Percentiles rank a stretch among this genome's conserved stretches.
Conservation (phyloP, 2,888 invertebrate species). For the Pristionchus japonicus region DNA sequence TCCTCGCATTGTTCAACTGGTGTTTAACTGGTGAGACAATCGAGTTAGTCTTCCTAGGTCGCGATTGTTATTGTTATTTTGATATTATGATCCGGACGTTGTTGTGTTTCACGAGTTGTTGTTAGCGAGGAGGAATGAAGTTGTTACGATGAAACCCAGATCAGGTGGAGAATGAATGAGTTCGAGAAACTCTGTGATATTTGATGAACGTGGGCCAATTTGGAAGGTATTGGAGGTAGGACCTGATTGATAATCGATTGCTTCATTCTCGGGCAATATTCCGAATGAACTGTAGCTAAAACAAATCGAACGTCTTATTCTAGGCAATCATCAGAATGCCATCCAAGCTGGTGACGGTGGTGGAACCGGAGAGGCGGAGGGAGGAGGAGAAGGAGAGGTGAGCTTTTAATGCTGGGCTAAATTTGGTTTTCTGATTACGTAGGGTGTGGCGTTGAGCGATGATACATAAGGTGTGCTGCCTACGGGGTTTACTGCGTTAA, state of each 20-base stretch:
- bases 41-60: too few species aligned
- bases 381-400: slow-evolving; percentile 18
- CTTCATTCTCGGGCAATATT: not conserved
- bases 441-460: too few species aligned
- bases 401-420: too few species aligned
- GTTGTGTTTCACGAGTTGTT: slow-evolving; percentile 15
- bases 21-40: too few species aligned
- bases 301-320: too few species aligned
- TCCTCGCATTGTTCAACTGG: too few species aligned
- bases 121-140: slow-evolving; percentile 14
- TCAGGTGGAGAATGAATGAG: not conserved
- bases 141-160: not conserved
- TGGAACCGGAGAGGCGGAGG: not conserved
- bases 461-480: too few species aligned
- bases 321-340: not conserved
- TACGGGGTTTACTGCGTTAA: too few species aligned
- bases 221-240: not conserved
- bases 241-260: not conserved
- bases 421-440: too few species aligned
- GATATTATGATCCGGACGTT: not conserved
- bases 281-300: too few species aligned
- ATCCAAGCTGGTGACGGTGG: not conserved
- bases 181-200: not conserved
- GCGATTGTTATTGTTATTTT: slow-evolving; percentile 18
- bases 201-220: not conserved